phyloP scores from a whole-genome alignment of 2,888 invertebrate species.

The Monoplex corrugatus region DNA sequence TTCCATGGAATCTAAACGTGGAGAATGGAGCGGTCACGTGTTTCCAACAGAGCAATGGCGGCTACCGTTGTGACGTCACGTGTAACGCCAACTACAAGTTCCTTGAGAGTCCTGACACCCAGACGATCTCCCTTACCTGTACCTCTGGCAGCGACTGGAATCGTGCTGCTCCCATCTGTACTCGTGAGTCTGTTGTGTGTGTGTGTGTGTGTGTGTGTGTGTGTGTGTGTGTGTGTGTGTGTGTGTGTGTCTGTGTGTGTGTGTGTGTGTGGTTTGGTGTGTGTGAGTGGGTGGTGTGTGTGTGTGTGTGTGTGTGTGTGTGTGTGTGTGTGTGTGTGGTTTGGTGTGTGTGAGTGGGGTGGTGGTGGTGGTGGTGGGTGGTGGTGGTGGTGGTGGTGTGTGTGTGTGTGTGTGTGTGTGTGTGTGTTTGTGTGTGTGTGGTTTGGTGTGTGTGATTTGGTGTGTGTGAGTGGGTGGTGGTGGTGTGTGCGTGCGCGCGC shows the following conservation, averaged over 20 bases:
- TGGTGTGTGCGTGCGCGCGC: no score
- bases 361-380: no score
- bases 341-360: no score
- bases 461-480: no score
- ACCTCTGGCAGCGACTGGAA: conserved; percentile 57
- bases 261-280: not conserved
- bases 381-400: no score
- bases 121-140: conserved; percentile 57
- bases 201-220: not conserved
- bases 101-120: conserved; percentile 58
- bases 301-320: no score
- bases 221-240: not conserved
- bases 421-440: no score
- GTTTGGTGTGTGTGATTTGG: no score
- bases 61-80: conserved; percentile 60
- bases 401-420: no score
- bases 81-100: conserved; percentile 64
- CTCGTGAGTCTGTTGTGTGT: conserved; percentile 55
- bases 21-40: conserved; percentile 59
- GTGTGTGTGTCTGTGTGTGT: not conserved
- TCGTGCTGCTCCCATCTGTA: conserved; percentile 62
- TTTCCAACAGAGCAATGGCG: conserved; percentile 33
- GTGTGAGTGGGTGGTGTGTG: no score
- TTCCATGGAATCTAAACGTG: conserved; percentile 57
- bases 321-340: no score